Conservation (phyloP, 2,888 invertebrate species). For the Metellina segmentata region DNA sequence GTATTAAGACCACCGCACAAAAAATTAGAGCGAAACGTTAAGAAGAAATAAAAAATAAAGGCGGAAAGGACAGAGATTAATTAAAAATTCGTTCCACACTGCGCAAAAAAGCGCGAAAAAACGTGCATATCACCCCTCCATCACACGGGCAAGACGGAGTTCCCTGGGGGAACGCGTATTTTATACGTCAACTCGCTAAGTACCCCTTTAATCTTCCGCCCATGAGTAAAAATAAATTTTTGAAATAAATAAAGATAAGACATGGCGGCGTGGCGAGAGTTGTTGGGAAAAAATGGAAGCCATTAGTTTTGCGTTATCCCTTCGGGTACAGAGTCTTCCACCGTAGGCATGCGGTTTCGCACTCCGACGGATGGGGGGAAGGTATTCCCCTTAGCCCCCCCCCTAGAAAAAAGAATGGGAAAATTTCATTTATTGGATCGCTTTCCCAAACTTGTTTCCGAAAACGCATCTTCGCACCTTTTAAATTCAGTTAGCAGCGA, state of each 20-base stretch:
- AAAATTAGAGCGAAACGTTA: conserved; percentile 1
- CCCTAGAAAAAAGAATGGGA: conserved; percentile 1
- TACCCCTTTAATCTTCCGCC: conserved; percentile 52
- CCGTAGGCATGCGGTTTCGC: conserved; percentile 29
- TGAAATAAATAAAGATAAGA: conserved; percentile 68
- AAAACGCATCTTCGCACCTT: neutral
- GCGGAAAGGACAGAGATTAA: conserved; percentile 50
- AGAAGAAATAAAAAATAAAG: conserved; percentile 4
- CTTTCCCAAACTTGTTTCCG: neutral
- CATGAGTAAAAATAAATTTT: conserved; percentile 57
- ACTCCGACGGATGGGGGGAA: conserved; percentile 12
- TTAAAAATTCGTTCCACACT: conserved; percentile 56
- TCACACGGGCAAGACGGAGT: conserved; percentile 7
- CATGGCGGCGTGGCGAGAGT: conserved; percentile 9
- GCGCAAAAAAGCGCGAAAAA: conserved; percentile 3
- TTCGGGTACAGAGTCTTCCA: conserved; percentile 19
- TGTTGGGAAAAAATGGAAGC: conserved; percentile 26
- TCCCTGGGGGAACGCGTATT: conserved; percentile 49
- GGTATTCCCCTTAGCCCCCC: neutral
- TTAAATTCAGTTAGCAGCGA: neutral
- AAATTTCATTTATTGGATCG: neutral
- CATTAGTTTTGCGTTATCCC: conserved; percentile 60
- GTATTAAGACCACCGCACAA: conserved; percentile 8
- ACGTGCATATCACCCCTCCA: conserved; percentile 11
- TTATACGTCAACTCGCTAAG: conserved; percentile 63